Base-by-base conservation (phyloP, 2,113 vertebrate species). In the Candoia aspera region DNA sequence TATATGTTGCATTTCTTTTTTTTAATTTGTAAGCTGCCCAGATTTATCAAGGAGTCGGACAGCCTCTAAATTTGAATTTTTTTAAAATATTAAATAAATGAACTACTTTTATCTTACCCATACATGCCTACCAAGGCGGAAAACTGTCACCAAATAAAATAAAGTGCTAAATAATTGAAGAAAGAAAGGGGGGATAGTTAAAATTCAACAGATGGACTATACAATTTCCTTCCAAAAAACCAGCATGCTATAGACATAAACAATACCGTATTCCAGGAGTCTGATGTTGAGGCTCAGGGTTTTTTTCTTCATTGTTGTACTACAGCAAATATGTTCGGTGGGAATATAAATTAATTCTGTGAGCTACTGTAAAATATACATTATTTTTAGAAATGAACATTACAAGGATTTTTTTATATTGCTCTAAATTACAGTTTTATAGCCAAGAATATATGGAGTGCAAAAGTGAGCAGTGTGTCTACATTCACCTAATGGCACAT, bases 271-370 rank as follows among this genome's bases (percentile, higher is more conserved):
- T 17, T 53, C 37, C 58, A 90, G 55, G 49, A 55, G 84, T 64
- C 84, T 91, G 90, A 37, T 62, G 58, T 86, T 85, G 46, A 85
- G 53, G n/a, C 42, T 53, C 17, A 26, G n/a, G 15, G 1, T n/a
- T 13, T 59, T 46, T 83, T 46, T 21, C 15, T 53, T 26, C 29
- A 62, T 49, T 49, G 17, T 24, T 91, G 60, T 91, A 91, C 90
- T 86, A 42, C 79, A 95, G 88, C 29, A 87, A 93, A 91, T 6
- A 92, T 93, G 91, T 86, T 90, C 29, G 89, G 84, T 9, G 37
- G 86, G 79, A 54, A 3, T 33, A 79, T 55, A 55, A 88, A 92
- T 42, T 57, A 37, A 90, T 55, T 90, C 1, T 58, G 13, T 26
- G 68, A 58, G 10, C 17, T 90, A 23, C 6, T 86, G 58, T 49